Percentiles rank a stretch among this genome's conserved stretches.
phyloP scores from a whole-genome alignment of 2,113 vertebrate species.

The Pelecanoides urinatrix region DNA sequence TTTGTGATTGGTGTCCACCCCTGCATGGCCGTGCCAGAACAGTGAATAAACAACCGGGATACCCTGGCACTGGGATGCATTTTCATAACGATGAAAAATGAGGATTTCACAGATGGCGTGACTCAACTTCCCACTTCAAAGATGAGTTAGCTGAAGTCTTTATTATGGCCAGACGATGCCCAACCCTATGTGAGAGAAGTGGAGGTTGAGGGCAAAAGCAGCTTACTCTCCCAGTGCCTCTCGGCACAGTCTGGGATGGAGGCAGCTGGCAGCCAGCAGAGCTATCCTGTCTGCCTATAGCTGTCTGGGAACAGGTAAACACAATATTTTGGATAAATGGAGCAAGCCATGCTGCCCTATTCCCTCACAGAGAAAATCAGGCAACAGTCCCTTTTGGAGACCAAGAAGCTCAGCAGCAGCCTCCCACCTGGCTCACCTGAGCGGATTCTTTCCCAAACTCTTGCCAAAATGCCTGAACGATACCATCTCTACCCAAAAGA shows the following conservation, averaged over 20 bases:
- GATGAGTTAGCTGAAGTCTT: slow-evolving; percentile 35
- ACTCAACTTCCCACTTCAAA: slow-evolving; percentile 70
- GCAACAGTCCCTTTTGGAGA: not conserved
- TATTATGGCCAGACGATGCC: slow-evolving; percentile 5
- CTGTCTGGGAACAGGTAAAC: not conserved
- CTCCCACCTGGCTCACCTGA: not conserved
- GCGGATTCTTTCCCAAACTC: fast-evolving
- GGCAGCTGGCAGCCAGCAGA: not conserved
- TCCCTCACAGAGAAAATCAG: not conserved
- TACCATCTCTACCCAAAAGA: not conserved
- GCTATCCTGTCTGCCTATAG: not conserved
- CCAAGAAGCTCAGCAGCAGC: not conserved
- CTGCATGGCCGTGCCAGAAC: not conserved
- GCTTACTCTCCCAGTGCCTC: not conserved
- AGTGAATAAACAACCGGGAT: slow-evolving; percentile 62
- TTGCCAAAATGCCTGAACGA: not conserved
- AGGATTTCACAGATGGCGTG: slow-evolving; percentile 63
- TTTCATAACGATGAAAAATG: slow-evolving; percentile 69
- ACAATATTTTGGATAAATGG: not conserved
- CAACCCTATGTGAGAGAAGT: slow-evolving; percentile 14
- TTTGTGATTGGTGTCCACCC: slow-evolving; percentile 37
- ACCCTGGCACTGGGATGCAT: slow-evolving; percentile 46
- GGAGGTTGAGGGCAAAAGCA: not conserved
- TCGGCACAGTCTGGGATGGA: not conserved
- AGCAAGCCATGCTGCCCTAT: not conserved